Conservation (phyloP, 2,888 invertebrate genomes). For the Muschampia plurimacula region DNA sequence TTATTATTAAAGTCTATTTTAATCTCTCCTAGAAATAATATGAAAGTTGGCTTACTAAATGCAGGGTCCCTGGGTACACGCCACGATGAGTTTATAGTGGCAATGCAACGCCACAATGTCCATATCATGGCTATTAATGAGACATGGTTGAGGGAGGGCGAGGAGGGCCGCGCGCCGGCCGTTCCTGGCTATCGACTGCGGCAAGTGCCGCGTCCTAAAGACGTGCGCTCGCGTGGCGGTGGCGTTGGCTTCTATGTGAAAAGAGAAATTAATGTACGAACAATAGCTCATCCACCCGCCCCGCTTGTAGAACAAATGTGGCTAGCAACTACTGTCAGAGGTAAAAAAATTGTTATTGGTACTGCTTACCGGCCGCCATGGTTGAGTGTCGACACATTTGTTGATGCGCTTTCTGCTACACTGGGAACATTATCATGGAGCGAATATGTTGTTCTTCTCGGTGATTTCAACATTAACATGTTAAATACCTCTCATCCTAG, state of each 20-base stretch:
- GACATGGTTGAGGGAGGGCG: slow-evolving; percentile 10
- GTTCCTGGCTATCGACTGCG: slow-evolving; percentile 10
- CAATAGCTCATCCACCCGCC: not conserved
- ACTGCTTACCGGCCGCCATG: slow-evolving; percentile 18
- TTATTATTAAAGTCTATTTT: too few species aligned
- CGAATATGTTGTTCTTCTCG: slow-evolving; percentile 1
- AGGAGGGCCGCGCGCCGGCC: slow-evolving; percentile 14
- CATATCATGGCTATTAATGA: slow-evolving; percentile 2
- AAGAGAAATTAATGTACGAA: not conserved
- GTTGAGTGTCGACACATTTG: not conserved
- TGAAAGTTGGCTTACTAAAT: slow-evolving; percentile 9
- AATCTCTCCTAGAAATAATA: not conserved
- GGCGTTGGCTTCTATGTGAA: not conserved
- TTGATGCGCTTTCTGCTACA: not conserved
- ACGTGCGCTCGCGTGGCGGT: not conserved
- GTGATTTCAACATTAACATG: slow-evolving; percentile 16
- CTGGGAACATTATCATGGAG: not conserved
- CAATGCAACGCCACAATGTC: not conserved
- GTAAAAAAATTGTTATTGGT: slow-evolving; percentile 7
- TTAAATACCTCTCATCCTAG: not conserved
- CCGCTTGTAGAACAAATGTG: slow-evolving; percentile 12
- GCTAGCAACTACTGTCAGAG: not conserved
- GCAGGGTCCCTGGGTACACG: slow-evolving; percentile 9
- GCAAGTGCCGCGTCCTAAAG: not conserved
- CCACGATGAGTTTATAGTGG: slow-evolving; percentile 7